Evolutionary conservation across 2,797 vertebrate genomes (phyloP).

Genomic region (Premnoplex brunnescens): DNA sequence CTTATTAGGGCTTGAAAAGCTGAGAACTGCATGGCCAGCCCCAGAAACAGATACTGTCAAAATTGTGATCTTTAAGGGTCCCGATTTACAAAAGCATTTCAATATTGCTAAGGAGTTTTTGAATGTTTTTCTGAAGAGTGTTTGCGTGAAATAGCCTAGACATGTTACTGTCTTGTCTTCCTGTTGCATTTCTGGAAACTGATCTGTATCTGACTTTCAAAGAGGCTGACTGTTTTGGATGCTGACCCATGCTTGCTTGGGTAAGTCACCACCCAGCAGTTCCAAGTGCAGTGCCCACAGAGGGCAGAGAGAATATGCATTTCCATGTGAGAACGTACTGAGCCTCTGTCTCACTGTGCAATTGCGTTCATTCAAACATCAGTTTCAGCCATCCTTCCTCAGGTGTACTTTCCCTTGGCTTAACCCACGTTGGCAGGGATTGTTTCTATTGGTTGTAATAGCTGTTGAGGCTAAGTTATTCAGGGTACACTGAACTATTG

Average conservation of each 20-base stretch:
- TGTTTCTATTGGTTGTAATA: neutral
- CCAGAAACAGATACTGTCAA: neutral
- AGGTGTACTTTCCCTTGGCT: neutral
- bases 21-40: neutral
- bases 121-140: neutral
- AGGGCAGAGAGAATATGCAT: neutral
- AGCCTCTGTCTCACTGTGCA: neutral
- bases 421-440: neutral
- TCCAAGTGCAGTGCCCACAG: neutral
- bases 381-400: neutral
- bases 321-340: neutral
- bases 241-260: neutral
- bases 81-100: neutral
- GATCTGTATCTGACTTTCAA: neutral
- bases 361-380: neutral
- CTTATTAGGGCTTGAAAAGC: neutral
- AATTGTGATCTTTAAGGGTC: neutral
- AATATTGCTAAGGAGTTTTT: neutral
- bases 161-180: neutral
- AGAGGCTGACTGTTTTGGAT: neutral
- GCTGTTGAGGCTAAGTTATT: neutral
- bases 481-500: neutral
- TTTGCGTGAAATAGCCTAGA: neutral
- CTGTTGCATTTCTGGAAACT: neutral
- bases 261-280: neutral